Percentiles rank a stretch among this genome's conserved stretches.
phyloP scores from a whole-genome alignment of 2,113 vertebrate genomes.

The Mus spicilegus region DNA sequence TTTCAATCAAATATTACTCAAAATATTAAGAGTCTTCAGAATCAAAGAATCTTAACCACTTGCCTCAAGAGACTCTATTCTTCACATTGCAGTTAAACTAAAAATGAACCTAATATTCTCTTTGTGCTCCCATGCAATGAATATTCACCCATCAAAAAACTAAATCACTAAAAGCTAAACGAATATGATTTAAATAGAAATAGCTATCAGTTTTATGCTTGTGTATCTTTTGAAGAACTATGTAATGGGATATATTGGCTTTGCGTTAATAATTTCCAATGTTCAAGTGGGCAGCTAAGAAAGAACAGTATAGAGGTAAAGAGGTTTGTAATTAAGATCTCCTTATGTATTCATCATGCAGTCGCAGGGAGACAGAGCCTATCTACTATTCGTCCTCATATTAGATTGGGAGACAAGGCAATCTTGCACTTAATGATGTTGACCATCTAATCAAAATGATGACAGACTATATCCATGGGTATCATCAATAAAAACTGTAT shows the following conservation, averaged over 20 bases:
- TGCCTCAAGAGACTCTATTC: neutral
- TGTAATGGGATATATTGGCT: neutral
- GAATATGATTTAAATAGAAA: neutral
- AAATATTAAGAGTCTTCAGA: slow-evolving; percentile 22
- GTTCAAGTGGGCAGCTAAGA: neutral
- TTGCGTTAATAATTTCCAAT: neutral
- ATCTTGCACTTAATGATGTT: neutral
- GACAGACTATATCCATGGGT: neutral
- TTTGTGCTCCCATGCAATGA: neutral
- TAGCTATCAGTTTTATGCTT: slow-evolving; percentile 21
- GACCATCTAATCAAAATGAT: neutral
- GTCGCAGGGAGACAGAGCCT: neutral
- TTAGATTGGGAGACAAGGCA: neutral
- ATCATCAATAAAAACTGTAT: neutral
- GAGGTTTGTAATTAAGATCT: neutral
- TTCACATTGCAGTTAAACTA: neutral
- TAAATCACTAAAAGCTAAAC: slow-evolving; percentile 47
- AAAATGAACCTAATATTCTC: slow-evolving; percentile 15
- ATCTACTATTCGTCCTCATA: neutral
- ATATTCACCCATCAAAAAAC: slow-evolving; percentile 51
- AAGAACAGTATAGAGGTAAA: neutral
- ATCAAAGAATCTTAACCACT: neutral
- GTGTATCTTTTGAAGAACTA: slow-evolving; percentile 18
- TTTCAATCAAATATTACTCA: neutral
- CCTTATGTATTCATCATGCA: neutral